A percentile compares a stretch with the other conserved stretches of the same genome.
These are phyloP conservation scores for Watsonalla cultraria DNA, from an alignment of 2,888 invertebrate species.

Conservation along the genomic window DNA sequence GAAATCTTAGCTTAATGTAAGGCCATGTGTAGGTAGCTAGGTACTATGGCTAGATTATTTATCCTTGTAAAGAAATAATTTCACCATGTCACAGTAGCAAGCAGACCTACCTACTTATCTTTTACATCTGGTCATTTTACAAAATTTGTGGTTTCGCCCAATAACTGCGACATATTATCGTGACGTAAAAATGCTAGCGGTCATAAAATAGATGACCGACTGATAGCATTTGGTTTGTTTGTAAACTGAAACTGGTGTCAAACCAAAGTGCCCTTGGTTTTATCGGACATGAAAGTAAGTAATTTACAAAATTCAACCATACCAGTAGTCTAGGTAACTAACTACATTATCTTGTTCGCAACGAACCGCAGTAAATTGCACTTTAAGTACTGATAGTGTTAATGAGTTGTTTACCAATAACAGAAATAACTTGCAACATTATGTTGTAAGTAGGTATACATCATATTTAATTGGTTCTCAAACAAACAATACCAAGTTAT, in stretches of 20 bases:
- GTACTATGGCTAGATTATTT: too few relatives aligned
- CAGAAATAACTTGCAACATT: too few relatives aligned
- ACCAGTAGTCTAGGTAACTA: neutral
- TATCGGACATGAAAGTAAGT: constrained; percentile 14
- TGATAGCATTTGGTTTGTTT: constrained; percentile 13
- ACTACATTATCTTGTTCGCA: constrained; percentile 2
- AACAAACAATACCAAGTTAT: too few relatives aligned
- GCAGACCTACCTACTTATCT: too few relatives aligned
- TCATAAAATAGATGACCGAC: neutral
- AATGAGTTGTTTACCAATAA: constrained; percentile 17
- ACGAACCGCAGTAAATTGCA: constrained; percentile 5
- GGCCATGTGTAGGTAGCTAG: too few relatives aligned
- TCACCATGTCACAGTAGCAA: too few relatives aligned
- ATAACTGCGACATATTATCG: neutral
- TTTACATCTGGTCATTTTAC: too few relatives aligned
- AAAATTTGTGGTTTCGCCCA: too few relatives aligned
- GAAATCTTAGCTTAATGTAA: too few relatives aligned
- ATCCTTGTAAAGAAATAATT: too few relatives aligned
- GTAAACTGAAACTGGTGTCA: constrained; percentile 14
- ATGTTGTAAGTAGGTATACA: too few relatives aligned
- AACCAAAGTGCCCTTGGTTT: constrained; percentile 21
- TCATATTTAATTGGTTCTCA: too few relatives aligned
- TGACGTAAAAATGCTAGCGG: neutral
- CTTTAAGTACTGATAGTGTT: constrained; percentile 14
- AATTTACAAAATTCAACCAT: constrained; percentile 1